These are phyloP conservation scores for Equus quagga DNA, from an alignment of 2,113 vertebrate species.

Conservation along the genomic window DNA sequence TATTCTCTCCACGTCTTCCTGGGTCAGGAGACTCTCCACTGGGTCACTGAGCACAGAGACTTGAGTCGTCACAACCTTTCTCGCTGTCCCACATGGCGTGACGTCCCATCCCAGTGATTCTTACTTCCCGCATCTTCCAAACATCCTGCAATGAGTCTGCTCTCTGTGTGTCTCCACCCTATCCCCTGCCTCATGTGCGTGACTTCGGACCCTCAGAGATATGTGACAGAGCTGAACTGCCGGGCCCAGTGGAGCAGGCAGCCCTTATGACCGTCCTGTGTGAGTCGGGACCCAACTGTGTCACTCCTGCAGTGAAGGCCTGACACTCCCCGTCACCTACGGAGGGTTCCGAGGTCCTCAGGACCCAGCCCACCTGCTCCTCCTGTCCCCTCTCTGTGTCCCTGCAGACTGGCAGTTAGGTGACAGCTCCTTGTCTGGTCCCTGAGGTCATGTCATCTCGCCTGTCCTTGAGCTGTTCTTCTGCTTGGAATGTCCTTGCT, in stretches of 20 bases:
- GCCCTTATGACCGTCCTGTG: accelerated
- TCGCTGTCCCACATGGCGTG: too few relatives aligned
- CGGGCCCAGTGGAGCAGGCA: accelerated
- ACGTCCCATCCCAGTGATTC: too few relatives aligned
- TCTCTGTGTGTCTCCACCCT: too few relatives aligned
- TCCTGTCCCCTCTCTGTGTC: background rate
- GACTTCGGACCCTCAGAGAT: background rate
- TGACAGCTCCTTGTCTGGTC: accelerated
- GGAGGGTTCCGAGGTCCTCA: background rate
- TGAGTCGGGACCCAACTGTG: background rate
- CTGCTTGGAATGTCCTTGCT: background rate
- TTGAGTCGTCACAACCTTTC: too few relatives aligned
- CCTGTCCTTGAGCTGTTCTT: too few relatives aligned
- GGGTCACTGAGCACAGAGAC: too few relatives aligned
- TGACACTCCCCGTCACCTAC: accelerated
- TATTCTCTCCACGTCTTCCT: too few relatives aligned
- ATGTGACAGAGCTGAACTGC: too few relatives aligned
- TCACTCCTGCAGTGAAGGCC: accelerated
- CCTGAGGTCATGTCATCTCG: accelerated
- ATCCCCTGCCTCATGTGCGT: accelerated
- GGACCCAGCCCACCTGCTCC: background rate
- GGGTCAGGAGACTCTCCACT: too few relatives aligned
- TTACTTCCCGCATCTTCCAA: too few relatives aligned
- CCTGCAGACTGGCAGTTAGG: background rate
- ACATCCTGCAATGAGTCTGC: too few relatives aligned